Percentiles rank a stretch among this genome's conserved stretches.
These are phyloP conservation scores for Nemapogon koenigi DNA, from an alignment of 2,888 invertebrate species.

Conservation along the genomic window DNA sequence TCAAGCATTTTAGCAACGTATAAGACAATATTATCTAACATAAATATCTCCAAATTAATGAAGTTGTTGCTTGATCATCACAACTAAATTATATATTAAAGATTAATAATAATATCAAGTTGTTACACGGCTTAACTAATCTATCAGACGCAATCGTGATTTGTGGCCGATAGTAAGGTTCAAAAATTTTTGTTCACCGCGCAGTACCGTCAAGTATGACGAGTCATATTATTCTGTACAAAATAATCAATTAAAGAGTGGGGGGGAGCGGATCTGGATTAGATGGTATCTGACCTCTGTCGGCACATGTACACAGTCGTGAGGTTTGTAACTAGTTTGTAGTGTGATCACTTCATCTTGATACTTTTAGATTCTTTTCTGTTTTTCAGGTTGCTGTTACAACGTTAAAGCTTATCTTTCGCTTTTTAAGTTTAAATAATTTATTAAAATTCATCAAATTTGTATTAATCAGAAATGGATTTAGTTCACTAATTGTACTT, in stretches of 20 bases:
- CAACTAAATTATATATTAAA: no score
- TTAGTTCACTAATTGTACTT: no score
- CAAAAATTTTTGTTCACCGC: constrained; percentile 18
- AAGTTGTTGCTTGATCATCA: no score
- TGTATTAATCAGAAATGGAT: no score
- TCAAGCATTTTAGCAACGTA: no score
- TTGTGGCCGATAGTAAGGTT: not conserved
- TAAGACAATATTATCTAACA: no score
- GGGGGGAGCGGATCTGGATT: constrained; percentile 49
- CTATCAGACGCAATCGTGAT: constrained; percentile 4
- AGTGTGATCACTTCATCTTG: constrained; percentile 24
- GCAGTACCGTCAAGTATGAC: constrained; percentile 43
- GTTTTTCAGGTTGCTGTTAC: no score
- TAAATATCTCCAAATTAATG: no score
- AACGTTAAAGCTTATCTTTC: no score
- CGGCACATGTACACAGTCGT: constrained; percentile 51
- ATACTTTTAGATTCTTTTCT: constrained; percentile 26
- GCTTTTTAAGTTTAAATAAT: no score
- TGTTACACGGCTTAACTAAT: constrained; percentile 2
- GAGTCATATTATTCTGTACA: constrained; percentile 55
- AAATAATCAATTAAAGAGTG: constrained; percentile 60
- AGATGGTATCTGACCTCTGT: constrained; percentile 53
- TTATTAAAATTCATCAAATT: no score
- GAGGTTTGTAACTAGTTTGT: constrained; percentile 43
- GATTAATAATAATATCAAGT: no score